A percentile compares a stretch with the other conserved stretches of the same genome.
Conservation (phyloP, 2,888 invertebrate species). For the Rhagonycha fulva region DNA sequence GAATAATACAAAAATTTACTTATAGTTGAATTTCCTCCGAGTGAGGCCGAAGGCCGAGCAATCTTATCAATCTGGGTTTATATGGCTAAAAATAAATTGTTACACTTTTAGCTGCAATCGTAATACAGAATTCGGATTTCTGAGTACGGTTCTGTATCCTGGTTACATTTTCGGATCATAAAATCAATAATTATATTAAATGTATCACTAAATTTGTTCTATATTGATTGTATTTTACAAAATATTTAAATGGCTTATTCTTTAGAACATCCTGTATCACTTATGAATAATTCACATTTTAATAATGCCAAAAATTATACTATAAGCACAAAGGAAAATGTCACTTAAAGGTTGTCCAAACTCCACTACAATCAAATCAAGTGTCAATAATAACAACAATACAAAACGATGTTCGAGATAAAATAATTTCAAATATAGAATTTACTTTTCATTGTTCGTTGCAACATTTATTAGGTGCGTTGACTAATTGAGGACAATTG, state of each 20-base stretch:
- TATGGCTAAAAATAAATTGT: too few relatives aligned
- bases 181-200: background rate
- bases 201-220: background rate
- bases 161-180: background rate
- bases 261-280: background rate
- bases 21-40: too few relatives aligned
- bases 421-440: background rate
- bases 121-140: too few relatives aligned
- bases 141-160: background rate
- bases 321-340: background rate
- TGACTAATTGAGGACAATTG: background rate
- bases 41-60: too few relatives aligned
- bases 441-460: background rate
- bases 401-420: background rate
- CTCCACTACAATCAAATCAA: background rate
- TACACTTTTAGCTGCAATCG: too few relatives aligned
- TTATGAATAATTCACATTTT: background rate
- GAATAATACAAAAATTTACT: too few relatives aligned
- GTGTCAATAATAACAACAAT: background rate
- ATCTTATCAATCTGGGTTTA: too few relatives aligned
- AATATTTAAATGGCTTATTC: background rate
- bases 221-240: background rate
- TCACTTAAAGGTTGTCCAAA: background rate
- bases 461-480: background rate
- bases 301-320: background rate